Conservation (phyloP, 2,797 vertebrate genomes). For the Melanotaenia maccullochi region DNA sequence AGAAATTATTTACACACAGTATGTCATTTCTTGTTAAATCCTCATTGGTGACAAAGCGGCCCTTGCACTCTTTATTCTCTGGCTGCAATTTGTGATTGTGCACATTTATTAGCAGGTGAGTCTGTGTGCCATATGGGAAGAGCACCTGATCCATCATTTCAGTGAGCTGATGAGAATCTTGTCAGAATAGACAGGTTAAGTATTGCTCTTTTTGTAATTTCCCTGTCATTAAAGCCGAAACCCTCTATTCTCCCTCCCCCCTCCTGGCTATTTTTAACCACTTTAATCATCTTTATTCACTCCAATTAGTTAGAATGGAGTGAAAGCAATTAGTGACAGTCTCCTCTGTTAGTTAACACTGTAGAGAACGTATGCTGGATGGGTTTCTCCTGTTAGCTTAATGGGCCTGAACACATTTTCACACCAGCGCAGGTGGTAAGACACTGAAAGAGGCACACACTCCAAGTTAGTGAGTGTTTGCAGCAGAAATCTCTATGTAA, state of each 20-base stretch:
- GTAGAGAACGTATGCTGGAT: constrained; percentile 68
- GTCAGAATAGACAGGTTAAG: constrained; percentile 65
- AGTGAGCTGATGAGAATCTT: constrained; percentile 59
- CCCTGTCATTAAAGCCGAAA: constrained; percentile 63
- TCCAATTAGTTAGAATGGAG: constrained; percentile 82
- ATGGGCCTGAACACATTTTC: constrained; percentile 72
- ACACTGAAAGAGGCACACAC: constrained; percentile 26
- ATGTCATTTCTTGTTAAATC: not conserved
- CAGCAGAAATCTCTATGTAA: constrained; percentile 5
- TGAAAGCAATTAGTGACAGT: constrained; percentile 82
- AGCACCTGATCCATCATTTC: constrained; percentile 64
- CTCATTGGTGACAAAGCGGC: no score
- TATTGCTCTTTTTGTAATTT: constrained; percentile 58
- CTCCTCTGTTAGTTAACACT: constrained; percentile 75
- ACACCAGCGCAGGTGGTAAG: constrained; percentile 70
- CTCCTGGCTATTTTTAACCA: constrained; percentile 79
- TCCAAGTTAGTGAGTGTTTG: constrained; percentile 10
- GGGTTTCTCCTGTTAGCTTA: constrained; percentile 74
- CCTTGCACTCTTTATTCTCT: no score
- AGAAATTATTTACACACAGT: not conserved
- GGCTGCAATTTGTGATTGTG: constrained; percentile 15
- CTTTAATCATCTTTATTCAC: constrained; percentile 86
- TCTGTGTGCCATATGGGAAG: constrained; percentile 3
- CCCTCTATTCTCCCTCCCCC: constrained; percentile 45
- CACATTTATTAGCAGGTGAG: constrained; percentile 9